Evolutionary conservation across 2,888 invertebrate species (phyloP).

Genomic region (Spodoptera exigua): DNA sequence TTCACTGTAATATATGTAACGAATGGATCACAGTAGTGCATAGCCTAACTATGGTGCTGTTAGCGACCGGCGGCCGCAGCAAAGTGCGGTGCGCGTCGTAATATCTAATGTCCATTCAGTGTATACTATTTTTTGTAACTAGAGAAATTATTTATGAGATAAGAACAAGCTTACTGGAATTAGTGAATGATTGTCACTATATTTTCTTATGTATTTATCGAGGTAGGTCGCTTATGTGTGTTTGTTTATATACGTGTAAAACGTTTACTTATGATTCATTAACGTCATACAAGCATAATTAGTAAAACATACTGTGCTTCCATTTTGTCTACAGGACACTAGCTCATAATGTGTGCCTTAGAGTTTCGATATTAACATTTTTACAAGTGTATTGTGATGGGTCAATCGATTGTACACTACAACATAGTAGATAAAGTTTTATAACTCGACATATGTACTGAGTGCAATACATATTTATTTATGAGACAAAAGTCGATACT

Average conservation of each 20-base stretch:
- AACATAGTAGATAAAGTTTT: constrained; percentile 55
- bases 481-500: constrained; percentile 58
- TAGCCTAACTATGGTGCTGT: constrained; percentile 78
- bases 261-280: constrained; percentile 74
- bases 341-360: constrained; percentile 82
- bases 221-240: constrained; percentile 86
- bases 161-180: constrained; percentile 84
- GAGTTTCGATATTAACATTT: constrained; percentile 64
- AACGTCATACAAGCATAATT: constrained; percentile 54
- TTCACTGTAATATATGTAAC: constrained; percentile 83
- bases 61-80: constrained; percentile 50
- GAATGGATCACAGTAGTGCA: constrained; percentile 80
- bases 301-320: constrained; percentile 67
- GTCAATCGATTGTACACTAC: constrained; percentile 43
- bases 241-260: constrained; percentile 83
- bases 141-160: constrained; percentile 89
- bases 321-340: constrained; percentile 67
- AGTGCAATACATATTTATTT: constrained; percentile 86
- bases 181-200: constrained; percentile 84
- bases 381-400: constrained; percentile 60
- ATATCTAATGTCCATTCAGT: constrained; percentile 74
- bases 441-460: constrained; percentile 67
- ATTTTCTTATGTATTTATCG: constrained; percentile 89
- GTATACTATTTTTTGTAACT: constrained; percentile 88
- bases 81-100: constrained; percentile 42